A percentile compares a stretch with the other conserved stretches of the same genome.
Evolutionary conservation across 2,113 vertebrate species (phyloP).

Genomic region (Circaetus gallicus): DNA sequence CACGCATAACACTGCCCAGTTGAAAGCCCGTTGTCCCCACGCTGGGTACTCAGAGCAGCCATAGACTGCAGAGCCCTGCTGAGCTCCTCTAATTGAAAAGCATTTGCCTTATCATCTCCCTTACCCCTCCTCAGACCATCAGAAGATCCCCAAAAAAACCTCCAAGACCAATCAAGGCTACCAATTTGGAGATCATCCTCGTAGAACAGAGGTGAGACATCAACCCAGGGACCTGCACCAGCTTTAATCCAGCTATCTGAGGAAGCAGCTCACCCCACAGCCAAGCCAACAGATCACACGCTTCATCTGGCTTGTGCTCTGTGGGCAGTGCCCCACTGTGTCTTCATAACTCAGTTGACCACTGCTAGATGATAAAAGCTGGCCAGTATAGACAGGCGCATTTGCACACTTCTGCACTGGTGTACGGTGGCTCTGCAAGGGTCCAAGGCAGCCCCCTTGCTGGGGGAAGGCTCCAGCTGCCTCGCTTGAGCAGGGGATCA

Average conservation of each 20-base stretch:
- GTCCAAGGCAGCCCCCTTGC: neutral
- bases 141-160: neutral
- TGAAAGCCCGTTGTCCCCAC: accelerated
- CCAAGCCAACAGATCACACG: neutral
- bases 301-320: neutral
- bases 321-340: accelerated
- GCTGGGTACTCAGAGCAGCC: neutral
- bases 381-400: neutral
- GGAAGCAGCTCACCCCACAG: neutral
- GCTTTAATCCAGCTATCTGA: neutral
- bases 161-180: neutral
- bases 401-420: neutral
- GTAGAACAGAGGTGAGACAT: neutral
- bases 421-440: neutral
- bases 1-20: accelerated
- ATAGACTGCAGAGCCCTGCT: neutral
- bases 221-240: neutral
- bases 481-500: neutral
- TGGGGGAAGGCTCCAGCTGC: neutral
- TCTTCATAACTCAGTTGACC: neutral
- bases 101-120: neutral
- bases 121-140: neutral
- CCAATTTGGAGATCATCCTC: neutral
- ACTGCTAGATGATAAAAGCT: neutral
- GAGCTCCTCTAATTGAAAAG: neutral